Evolutionary conservation across 2,113 vertebrate genomes (phyloP).

Genomic region (Laterallus jamaicensis): DNA sequence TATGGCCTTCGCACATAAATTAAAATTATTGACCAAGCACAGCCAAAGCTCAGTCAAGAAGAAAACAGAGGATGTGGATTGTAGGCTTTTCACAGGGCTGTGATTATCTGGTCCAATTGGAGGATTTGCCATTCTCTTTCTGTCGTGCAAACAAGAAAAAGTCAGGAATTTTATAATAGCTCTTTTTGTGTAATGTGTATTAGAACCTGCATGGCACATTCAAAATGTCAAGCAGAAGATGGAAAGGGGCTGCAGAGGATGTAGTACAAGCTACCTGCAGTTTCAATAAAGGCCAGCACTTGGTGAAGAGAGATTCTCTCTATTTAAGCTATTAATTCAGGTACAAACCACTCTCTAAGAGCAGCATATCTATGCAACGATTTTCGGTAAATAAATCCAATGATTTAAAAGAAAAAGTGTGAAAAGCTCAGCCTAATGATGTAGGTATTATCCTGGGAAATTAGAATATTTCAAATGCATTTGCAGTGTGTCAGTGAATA

Average conservation of each 20-base stretch:
- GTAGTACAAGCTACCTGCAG: neutral
- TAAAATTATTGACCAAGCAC: conserved; percentile 89
- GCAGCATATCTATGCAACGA: neutral
- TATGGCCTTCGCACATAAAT: conserved; percentile 74
- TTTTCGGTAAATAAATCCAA: conserved; percentile 22
- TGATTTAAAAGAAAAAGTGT: conserved; percentile 51
- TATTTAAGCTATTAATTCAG: conserved; percentile 10
- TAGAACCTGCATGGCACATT: conserved; percentile 36
- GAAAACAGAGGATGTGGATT: conserved; percentile 85
- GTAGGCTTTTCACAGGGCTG: conserved; percentile 87
- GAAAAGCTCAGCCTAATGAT: conserved; percentile 16
- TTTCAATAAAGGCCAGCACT: neutral
- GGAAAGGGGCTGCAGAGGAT: conserved; percentile 35
- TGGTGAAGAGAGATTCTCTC: neutral
- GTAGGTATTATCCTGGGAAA: neutral
- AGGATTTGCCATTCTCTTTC: conserved; percentile 86
- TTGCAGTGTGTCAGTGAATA: neutral
- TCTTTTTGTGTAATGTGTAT: conserved; percentile 63
- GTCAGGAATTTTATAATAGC: conserved; percentile 76
- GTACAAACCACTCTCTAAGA: neutral
- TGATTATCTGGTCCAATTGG: conserved; percentile 89
- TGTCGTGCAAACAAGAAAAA: conserved; percentile 90
- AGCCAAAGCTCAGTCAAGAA: conserved; percentile 75
- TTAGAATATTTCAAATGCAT: neutral
- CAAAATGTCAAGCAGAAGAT: conserved; percentile 53